phyloP scores from a whole-genome alignment of 2,797 vertebrate genomes.

The Poecilia velifera region DNA sequence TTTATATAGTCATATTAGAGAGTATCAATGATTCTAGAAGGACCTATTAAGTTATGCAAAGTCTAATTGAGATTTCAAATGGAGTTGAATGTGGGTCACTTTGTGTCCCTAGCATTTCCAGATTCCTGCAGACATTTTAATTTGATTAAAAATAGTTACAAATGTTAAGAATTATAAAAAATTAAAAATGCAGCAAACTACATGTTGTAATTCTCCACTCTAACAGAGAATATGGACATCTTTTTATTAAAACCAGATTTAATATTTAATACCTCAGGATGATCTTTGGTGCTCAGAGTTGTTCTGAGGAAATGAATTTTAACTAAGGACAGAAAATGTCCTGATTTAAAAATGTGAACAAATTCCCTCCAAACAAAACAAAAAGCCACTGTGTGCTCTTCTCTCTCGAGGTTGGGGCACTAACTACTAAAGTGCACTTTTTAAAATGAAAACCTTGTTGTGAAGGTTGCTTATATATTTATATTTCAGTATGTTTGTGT shows the following conservation, averaged over 20 bases:
- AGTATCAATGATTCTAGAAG: not conserved
- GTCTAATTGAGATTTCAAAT: constrained; percentile 1
- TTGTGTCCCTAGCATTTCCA: constrained; percentile 11
- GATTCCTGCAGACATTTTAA: not conserved
- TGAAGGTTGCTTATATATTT: constrained; percentile 22
- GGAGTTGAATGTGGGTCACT: constrained; percentile 32
- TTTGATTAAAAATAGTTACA: constrained; percentile 18
- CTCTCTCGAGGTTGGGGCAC: not conserved
- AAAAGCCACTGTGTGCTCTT: not conserved
- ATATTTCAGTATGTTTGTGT: constrained; percentile 27
- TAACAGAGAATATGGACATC: not conserved
- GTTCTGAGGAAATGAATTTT: constrained; percentile 11
- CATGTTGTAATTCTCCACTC: constrained; percentile 4
- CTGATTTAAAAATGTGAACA: constrained; percentile 5
- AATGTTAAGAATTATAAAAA: constrained; percentile 5
- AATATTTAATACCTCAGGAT: constrained; percentile 7
- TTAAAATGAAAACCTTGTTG: constrained; percentile 20
- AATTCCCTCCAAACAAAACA: constrained; percentile 5
- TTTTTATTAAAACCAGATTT: constrained; percentile 7
- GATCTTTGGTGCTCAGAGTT: not conserved
- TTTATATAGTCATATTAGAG: not conserved
- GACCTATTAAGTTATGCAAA: not conserved
- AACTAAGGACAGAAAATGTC: constrained; percentile 23
- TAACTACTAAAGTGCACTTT: constrained; percentile 21
- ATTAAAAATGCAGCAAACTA: not conserved